Evolutionary conservation across 2,113 vertebrate genomes (phyloP).

Genomic region (Pseudorectes ferrugineus): DNA sequence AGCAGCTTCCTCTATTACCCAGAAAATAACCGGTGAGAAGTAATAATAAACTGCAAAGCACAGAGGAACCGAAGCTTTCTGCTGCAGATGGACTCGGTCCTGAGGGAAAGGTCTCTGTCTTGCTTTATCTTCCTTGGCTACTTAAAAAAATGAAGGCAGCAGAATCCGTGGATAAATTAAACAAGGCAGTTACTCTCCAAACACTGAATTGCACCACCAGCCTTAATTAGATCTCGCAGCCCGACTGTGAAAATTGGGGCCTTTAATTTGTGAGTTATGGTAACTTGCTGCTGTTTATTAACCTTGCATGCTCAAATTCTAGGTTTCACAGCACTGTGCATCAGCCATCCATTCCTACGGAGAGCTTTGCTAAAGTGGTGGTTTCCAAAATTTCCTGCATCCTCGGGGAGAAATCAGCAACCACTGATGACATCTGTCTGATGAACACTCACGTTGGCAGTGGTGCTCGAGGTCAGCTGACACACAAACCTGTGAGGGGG

Average conservation of each 20-base stretch:
- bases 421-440: background rate
- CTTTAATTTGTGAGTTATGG: slow-evolving; percentile 34
- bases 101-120: background rate
- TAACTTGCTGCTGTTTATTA: slow-evolving; percentile 22
- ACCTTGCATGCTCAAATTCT: background rate
- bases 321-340: background rate
- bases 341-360: background rate
- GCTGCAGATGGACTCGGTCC: background rate
- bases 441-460: fast-evolving
- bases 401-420: background rate
- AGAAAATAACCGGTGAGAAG: background rate
- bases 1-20: background rate
- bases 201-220: slow-evolving; percentile 8
- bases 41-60: background rate
- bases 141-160: background rate
- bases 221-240: slow-evolving; percentile 45
- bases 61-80: background rate
- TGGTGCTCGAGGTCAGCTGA: background rate
- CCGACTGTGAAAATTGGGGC: slow-evolving; percentile 52
- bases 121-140: background rate
- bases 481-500: background rate
- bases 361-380: background rate
- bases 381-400: background rate
- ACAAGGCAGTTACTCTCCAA: background rate
- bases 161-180: background rate